These are phyloP conservation scores for Lasioglossum pauxillum DNA, from an alignment of 2,888 invertebrate species.

Conservation along the genomic window DNA sequence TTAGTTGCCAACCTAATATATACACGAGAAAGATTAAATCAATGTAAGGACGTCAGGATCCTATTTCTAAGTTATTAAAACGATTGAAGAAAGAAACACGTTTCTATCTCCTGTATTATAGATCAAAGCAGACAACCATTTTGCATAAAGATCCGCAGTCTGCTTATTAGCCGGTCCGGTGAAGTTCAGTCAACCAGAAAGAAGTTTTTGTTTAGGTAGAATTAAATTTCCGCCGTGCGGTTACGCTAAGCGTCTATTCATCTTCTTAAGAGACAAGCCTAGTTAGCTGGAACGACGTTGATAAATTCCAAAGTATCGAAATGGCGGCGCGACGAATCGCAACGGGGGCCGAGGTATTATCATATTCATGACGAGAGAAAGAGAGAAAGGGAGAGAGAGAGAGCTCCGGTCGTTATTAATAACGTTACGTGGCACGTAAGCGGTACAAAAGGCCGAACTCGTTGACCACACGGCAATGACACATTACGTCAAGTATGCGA, in stretches of 20 bases:
- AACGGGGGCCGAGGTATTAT: neutral
- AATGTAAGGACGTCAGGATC: neutral
- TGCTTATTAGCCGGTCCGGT: no score
- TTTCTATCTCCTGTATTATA: neutral
- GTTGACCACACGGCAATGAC: conserved; percentile 16
- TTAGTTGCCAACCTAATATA: no score
- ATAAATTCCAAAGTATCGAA: conserved; percentile 5
- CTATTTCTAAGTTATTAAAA: neutral
- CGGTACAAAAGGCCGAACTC: neutral
- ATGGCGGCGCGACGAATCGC: neutral
- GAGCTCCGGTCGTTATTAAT: neutral
- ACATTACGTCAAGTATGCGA: conserved; percentile 12
- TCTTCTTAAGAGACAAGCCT: neutral
- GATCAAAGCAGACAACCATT: neutral
- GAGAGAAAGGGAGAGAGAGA: neutral
- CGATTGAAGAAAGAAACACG: neutral
- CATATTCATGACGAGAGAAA: neutral
- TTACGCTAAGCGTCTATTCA: neutral
- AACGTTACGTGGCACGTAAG: neutral
- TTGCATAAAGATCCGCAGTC: neutral
- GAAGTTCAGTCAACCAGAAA: neutral
- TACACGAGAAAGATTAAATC: no score
- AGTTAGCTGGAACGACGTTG: neutral
- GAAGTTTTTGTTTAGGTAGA: neutral
- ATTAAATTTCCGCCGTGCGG: neutral